Base-by-base conservation (phyloP, 2,888 invertebrate genomes). In the Syrista parreyssii region DNA sequence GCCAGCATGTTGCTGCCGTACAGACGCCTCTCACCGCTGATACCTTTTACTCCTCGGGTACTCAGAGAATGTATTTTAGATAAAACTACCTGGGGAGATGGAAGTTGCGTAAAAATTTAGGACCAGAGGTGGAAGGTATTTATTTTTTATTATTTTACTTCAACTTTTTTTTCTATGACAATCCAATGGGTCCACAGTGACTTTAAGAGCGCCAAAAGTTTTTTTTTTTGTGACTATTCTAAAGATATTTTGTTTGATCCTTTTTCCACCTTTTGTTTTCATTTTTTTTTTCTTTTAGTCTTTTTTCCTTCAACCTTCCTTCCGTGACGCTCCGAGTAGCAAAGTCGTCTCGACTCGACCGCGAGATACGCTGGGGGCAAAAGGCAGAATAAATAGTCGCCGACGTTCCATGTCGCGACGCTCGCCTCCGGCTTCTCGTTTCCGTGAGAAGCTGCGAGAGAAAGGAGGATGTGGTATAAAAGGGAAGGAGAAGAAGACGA, bases 1-100 rank as follows among this genome's bases (percentile, higher is more conserved):
- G 80, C 81, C 82, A 80, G 81, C 83, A 81, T 83, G 79, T 80
- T 80, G 80, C 82, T 81, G 81, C 81, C 80, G 79, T 76, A 40
- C 40, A 1, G 40, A 40, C 40, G 40, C 40, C 40, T 40, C 40
- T 40, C 40, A 15, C 68, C 71, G n/a, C 69, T 69, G 69, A 15
- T 69, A 69, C 69, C 69, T 69, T 69, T 30, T 32, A 31, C 30
- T 30, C 69, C 30, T 69, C 30, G 69, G 12, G 69, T 30, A 30
- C 31, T 69, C 69, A 3, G 69, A 69, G 69, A 69, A 69, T 23
- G 69, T 32, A 69, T 69, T 69, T 69, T 12, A 32, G 32, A 69
- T 69, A 32, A 32, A 69, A 30, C 15, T 30, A 69, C 32, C 32
- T 30, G 69, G 69, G 69, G 32, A 69, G 32, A 32, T 69, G 69